These are phyloP conservation scores for Antechinus flavipes DNA, from an alignment of 2,113 vertebrate genomes.

Conservation along the genomic window DNA sequence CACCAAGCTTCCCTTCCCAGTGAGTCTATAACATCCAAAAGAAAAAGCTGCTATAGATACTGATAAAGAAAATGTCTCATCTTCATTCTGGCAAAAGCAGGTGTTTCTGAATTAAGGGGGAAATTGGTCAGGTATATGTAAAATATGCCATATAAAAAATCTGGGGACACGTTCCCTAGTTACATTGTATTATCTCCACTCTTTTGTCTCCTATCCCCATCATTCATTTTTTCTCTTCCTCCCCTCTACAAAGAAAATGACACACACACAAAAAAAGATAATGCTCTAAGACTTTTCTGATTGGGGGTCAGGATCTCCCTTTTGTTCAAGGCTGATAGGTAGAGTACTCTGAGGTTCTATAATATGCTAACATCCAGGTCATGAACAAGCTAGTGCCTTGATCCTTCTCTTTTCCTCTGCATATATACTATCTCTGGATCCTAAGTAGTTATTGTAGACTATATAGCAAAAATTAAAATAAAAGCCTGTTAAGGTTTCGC, in stretches of 20 bases:
- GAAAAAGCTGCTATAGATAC: not conserved
- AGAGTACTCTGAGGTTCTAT: not conserved
- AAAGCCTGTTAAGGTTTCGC: slow-evolving; percentile 35
- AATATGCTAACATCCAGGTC: not conserved
- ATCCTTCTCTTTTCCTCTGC: slow-evolving; percentile 4
- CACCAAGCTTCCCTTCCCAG: not conserved
- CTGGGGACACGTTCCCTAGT: not conserved
- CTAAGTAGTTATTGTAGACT: slow-evolving; percentile 20
- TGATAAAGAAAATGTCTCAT: not conserved
- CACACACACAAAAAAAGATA: not conserved
- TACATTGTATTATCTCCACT: not conserved
- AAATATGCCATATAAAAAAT: not conserved
- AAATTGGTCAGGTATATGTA: not conserved
- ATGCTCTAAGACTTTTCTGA: not conserved
- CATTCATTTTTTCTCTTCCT: not conserved
- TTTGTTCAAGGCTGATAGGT: not conserved
- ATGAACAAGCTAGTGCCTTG: not conserved
- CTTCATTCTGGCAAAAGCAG: not conserved
- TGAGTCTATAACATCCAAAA: not conserved
- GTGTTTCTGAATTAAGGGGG: not conserved
- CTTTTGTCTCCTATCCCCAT: not conserved
- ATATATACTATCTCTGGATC: not conserved
- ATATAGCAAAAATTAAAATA: not conserved
- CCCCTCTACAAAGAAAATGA: not conserved
- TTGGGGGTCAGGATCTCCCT: not conserved